Evolutionary conservation across 2,888 invertebrate genomes (phyloP).

Genomic region (Eupithecia vulgata): DNA sequence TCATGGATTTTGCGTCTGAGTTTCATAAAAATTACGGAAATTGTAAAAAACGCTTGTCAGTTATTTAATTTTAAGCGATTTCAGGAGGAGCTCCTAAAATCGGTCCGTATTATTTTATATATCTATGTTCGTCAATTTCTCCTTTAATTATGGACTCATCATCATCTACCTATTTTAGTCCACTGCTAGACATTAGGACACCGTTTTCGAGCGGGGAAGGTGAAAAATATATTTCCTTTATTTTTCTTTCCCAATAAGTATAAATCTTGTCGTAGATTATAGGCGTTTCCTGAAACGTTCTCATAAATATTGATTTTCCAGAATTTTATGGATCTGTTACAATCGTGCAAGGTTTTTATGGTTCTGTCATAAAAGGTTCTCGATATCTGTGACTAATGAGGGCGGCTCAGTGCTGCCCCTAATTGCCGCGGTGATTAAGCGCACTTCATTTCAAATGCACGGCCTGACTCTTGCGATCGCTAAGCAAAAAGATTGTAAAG

Average conservation of each 20-base stretch:
- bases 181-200: no score
- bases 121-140: no score
- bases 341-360: constrained; percentile 20
- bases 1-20: constrained; percentile 17
- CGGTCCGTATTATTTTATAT: no score
- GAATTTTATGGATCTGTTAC: constrained; percentile 12
- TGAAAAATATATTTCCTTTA: no score
- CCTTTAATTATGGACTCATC: no score
- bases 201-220: no score
- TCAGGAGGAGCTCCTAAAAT: no score
- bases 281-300: not conserved
- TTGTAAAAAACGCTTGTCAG: not conserved
- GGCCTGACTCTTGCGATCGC: constrained; percentile 29
- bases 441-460: constrained; percentile 50
- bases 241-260: not conserved
- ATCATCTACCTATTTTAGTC: no score
- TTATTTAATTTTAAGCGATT: no score
- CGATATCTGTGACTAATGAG: constrained; percentile 39
- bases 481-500: constrained; percentile 20
- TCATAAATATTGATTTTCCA: constrained; percentile 8
- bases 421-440: constrained; percentile 58
- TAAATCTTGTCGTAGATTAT: not conserved
- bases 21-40: not conserved
- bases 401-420: constrained; percentile 43
- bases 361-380: constrained; percentile 33